phyloP scores from a whole-genome alignment of 2,888 invertebrate species.

The Sinodicranocentrus sp. region DNA sequence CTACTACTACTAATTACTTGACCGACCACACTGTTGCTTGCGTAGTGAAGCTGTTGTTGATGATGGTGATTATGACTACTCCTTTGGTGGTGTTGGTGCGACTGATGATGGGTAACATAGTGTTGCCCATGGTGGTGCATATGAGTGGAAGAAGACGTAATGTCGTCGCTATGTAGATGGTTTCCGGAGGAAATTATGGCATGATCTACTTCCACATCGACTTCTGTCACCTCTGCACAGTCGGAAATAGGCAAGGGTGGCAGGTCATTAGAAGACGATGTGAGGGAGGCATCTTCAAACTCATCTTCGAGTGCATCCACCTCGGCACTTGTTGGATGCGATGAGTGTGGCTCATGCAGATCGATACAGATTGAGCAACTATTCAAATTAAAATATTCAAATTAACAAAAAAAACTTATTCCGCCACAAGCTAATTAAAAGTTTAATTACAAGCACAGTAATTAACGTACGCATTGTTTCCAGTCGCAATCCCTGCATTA shows the following conservation, averaged over 20 bases:
- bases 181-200: constrained; percentile 55
- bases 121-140: constrained; percentile 61
- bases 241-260: constrained; percentile 68
- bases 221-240: constrained; percentile 75
- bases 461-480: constrained; percentile 75
- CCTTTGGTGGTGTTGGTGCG: constrained; percentile 48
- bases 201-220: constrained; percentile 75
- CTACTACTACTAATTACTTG: constrained; percentile 65
- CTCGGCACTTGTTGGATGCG: constrained; percentile 64
- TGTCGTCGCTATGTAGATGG: constrained; percentile 42
- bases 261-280: constrained; percentile 67
- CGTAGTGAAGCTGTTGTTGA: constrained; percentile 53
- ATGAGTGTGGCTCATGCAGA: constrained; percentile 70
- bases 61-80: constrained; percentile 55
- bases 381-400: constrained; percentile 23
- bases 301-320: constrained; percentile 71
- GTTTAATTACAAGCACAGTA: constrained; percentile 20
- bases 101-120: constrained; percentile 44
- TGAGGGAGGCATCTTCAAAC: constrained; percentile 70
- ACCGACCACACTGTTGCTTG: constrained; percentile 62
- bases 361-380: constrained; percentile 76
- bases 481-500: constrained; percentile 72
- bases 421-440: constrained; percentile 6
- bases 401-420: constrained; percentile 7
- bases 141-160: constrained; percentile 17